Conservation (phyloP, 2,888 invertebrate species). For the Anarsia innoxiella region DNA sequence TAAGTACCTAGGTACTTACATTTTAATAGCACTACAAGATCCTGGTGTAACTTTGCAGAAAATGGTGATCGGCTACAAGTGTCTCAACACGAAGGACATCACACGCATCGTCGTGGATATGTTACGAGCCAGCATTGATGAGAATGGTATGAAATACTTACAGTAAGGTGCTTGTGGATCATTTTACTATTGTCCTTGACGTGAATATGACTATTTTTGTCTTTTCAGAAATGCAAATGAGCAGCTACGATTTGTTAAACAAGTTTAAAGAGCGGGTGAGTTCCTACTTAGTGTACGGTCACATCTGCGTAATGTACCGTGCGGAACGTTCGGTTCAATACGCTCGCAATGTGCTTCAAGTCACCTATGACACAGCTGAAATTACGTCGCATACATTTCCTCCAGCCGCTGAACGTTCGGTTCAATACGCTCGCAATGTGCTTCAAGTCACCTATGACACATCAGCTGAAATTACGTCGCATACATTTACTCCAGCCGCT, state of each 20-base stretch:
- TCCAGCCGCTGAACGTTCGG: no score
- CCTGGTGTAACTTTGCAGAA: slow-evolving; percentile 29
- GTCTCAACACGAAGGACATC: slow-evolving; percentile 42
- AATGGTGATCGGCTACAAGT: slow-evolving; percentile 57
- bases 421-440: no score
- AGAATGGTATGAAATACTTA: slow-evolving; percentile 34
- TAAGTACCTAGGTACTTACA: neutral
- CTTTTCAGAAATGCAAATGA: slow-evolving; percentile 31
- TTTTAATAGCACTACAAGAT: neutral
- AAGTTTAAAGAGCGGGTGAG: slow-evolving; percentile 39
- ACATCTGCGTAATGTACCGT: no score
- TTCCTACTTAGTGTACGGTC: neutral
- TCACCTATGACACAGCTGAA: no score
- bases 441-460: no score
- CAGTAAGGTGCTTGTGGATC: no score
- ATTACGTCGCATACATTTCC: no score
- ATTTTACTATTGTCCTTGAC: neutral
- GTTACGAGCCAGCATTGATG: slow-evolving; percentile 43
- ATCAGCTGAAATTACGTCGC: no score
- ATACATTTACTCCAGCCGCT: no score
- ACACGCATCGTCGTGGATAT: slow-evolving; percentile 39
- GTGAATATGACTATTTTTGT: neutral
- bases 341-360: no score
- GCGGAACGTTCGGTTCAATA: no score
- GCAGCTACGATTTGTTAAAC: slow-evolving; percentile 42